Evolutionary conservation across 2,888 invertebrate genomes (phyloP).

Genomic region (Brachypterus glaber): DNA sequence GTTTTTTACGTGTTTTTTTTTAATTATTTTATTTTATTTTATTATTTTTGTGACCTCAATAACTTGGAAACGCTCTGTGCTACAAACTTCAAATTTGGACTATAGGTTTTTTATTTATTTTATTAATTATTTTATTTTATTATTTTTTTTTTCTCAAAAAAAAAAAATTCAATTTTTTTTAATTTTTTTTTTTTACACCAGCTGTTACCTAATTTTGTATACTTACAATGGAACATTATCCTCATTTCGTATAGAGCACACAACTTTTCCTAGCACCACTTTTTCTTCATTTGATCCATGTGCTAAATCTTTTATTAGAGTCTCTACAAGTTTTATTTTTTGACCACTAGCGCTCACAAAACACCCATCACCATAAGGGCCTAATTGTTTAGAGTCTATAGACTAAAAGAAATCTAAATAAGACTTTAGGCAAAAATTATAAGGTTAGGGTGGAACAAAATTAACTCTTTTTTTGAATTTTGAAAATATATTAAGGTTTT

Average conservation of each 20-base stretch:
- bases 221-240: slow-evolving; percentile 73
- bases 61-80: no score
- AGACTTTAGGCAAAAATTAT: not conserved
- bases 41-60: no score
- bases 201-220: no score
- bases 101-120: no score
- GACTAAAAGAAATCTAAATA: slow-evolving; percentile 43
- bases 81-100: no score
- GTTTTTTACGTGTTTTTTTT: no score
- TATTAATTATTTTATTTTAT: no score
- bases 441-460: no score
- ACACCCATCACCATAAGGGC: slow-evolving; percentile 54
- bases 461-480: slow-evolving; percentile 1
- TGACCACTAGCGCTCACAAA: slow-evolving; percentile 45
- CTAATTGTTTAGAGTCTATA: slow-evolving; percentile 58
- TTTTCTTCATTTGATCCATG: slow-evolving; percentile 57
- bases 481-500: not conserved
- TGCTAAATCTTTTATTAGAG: slow-evolving; percentile 46
- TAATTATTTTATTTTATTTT: no score
- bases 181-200: no score
- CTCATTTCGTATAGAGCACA: slow-evolving; percentile 68
- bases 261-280: slow-evolving; percentile 67
- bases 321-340: slow-evolving; percentile 43
- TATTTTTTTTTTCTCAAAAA: no score
- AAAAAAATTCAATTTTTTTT: no score